Conservation (phyloP, 2,797 vertebrate genomes). For the Sylvia borin region DNA sequence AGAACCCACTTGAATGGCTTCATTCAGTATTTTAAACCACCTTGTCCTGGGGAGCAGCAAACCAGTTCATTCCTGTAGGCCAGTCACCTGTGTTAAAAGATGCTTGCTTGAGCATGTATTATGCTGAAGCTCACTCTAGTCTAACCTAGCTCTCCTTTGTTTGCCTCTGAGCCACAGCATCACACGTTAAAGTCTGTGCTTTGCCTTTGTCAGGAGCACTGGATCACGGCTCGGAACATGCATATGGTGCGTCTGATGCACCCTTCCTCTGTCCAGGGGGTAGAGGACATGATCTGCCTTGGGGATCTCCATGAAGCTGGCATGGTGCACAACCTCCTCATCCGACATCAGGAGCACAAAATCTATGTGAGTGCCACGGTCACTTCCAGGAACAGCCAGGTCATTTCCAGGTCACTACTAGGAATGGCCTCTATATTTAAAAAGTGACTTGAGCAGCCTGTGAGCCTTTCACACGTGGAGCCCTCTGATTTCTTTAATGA, state of each 20-base stretch:
- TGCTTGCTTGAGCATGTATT: not conserved
- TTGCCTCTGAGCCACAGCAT: not conserved
- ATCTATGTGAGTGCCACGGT: constrained; percentile 90
- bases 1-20: not conserved
- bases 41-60: not conserved
- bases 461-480: not conserved
- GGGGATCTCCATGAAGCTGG: constrained; percentile 94
- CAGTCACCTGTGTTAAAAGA: not conserved
- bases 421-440: not conserved
- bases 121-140: not conserved
- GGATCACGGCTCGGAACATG: constrained; percentile 74
- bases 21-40: not conserved
- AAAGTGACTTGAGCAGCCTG: not conserved
- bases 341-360: constrained; percentile 89
- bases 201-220: constrained; percentile 83
- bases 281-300: constrained; percentile 95
- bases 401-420: not conserved
- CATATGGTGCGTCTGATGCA: constrained; percentile 86
- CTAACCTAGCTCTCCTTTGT: not conserved
- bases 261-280: constrained; percentile 86
- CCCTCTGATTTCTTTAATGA: not conserved
- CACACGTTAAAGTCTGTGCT: not conserved
- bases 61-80: not conserved
- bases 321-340: constrained; percentile 92
- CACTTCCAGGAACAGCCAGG: not conserved